Base-by-base conservation (phyloP, 2,888 invertebrate species). In the Labia minor region DNA sequence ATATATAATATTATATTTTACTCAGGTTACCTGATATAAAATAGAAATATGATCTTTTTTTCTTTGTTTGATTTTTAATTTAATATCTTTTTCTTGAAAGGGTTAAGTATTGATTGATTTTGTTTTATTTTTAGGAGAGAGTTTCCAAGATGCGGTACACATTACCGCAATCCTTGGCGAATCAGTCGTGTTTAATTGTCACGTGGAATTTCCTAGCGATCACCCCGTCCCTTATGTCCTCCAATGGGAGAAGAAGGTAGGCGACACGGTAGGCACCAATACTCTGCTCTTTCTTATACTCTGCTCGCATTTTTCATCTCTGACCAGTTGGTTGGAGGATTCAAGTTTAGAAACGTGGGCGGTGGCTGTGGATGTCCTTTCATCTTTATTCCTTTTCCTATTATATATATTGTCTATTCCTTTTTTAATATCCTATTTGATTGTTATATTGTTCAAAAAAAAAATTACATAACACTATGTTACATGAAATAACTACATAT, bases 171-270 rank as follows among this genome's bases (percentile, higher is more conserved):
- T 95, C 82, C 86, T 95, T 77, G 95, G 95, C 79, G 94, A 95
- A 83, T 92, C 92, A 80, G 94, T 95, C 82, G 90, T 95, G 79
- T 92, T 97, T 85, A 95, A 95, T 84, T 97, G 96, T 83, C 92
- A 93, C 83, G 93, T 96, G 82, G 92, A 94, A 82, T 95, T 95
- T 82, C 92, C 94, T 79, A 91, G 92, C 81, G 91, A 93, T 82
- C 89, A 92, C 82, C 91, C 93, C 78, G 92, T 94, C 83, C 93
- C 95, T 82, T 95, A 95, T 85, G 94, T 96, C 83, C 89, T 96
- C 81, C 94, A 95, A 86, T 97, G 96, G 96, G 92, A 93, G 88
- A 96, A 95, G 89, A 93, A 95, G 91, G 93, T 93, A 90, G 89
- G 90, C 89, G 90, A 90, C 84, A 89, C 89, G 91, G 91, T 91